Base-by-base conservation (phyloP, 2,113 vertebrate species). In the human (Homo sapiens) region DNA sequence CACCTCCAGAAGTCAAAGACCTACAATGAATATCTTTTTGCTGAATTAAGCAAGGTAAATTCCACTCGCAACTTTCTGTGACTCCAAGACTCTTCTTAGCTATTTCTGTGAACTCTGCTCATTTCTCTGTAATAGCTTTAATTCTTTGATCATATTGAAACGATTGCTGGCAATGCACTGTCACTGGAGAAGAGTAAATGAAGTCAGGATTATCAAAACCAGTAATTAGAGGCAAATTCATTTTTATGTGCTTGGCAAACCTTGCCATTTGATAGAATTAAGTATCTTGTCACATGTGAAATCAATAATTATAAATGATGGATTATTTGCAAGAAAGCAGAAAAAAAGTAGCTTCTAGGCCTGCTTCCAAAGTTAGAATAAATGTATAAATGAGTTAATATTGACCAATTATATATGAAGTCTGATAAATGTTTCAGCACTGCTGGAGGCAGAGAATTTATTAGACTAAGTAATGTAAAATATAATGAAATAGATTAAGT, bases 351-450 rank as follows among this genome's bases (percentile, higher is more conserved):
- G 92, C 93, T 94, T 85, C 35, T 0, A 88, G 98, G 97, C 97
- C 92, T 32, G 27, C 95, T 97, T 98, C 98, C 98, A 98, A 98
- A 96, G 73, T 88, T 85, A 90, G 98, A 98, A 98, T 84, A 92
- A 95, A 98, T 97, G 97, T 97, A 95, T 91, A 95, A 97, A 96
- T 64, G 88, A 98, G 96, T 91, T 97, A 94, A 92, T 97, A 98
- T 96, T 97, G 96, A 98, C 97, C 90, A 91, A 97, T 98, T 98
- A 97, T 97, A 97, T 97, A 93, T 90, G 94, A 97, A 97, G 80
- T 97, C 98, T 92, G 95, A 93, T 98, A 97, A 96, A 98, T 92
- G 94, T 96, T 88, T 98, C 14, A 72, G 38, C 61, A n/a, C n/a
- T 93, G 75, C 95, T n/a, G 73, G 96, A 61, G 64, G 75, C 92